Evolutionary conservation across 2,113 vertebrate species (phyloP).

Genomic region (Chlorodrepanis virens): DNA sequence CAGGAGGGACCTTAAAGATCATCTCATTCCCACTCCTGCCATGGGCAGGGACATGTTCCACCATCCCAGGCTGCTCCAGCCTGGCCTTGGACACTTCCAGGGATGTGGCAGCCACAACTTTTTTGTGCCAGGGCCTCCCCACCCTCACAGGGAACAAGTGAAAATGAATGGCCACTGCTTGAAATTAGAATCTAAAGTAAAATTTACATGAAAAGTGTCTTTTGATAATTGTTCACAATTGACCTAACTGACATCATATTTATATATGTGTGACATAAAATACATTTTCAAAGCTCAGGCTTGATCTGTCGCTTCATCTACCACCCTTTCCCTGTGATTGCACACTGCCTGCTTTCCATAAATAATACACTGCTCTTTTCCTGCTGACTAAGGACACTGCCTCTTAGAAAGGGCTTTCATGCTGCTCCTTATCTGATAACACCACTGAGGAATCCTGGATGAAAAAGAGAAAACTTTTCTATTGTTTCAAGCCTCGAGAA

Average conservation of each 20-base stretch:
- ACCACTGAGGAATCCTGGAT: background rate
- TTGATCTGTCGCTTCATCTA: background rate
- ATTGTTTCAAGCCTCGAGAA: background rate
- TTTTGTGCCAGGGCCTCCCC: background rate
- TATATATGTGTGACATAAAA: background rate
- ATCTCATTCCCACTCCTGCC: background rate
- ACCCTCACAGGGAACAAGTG: background rate
- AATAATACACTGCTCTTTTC: background rate
- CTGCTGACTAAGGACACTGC: background rate
- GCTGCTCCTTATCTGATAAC: background rate
- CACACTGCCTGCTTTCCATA: background rate
- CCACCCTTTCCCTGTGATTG: background rate
- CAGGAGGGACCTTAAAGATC: background rate
- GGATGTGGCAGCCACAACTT: background rate
- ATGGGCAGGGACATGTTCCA: background rate
- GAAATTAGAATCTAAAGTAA: background rate
- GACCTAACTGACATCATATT: background rate
- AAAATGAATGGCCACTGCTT: background rate
- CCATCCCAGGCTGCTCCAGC: accelerated
- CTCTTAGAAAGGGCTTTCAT: background rate
- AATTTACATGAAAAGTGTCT: background rate
- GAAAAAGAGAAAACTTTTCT: background rate
- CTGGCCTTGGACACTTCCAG: background rate
- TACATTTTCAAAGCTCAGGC: background rate
- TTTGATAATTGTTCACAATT: background rate